Conservation (phyloP, 2,797 vertebrate genomes). For the Nannoperca australis region DNA sequence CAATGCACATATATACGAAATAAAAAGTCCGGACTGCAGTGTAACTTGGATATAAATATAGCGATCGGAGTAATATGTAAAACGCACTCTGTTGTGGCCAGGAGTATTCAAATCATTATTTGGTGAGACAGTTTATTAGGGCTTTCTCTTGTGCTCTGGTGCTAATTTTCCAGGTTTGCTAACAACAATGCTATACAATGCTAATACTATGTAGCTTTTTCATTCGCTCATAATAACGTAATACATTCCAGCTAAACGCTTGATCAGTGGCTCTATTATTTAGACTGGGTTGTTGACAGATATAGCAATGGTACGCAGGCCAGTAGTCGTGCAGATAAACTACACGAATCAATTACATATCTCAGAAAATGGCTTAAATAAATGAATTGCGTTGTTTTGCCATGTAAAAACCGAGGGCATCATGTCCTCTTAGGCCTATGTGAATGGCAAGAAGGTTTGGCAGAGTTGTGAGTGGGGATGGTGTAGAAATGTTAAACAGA, state of each 20-base stretch:
- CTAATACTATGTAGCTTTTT: neutral
- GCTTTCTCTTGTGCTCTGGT: neutral
- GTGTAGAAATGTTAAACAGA: neutral
- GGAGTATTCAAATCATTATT: neutral
- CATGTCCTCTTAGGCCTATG: neutral
- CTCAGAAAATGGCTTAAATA: neutral
- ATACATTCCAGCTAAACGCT: neutral
- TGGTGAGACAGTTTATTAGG: conserved; percentile 23
- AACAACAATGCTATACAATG: conserved; percentile 31
- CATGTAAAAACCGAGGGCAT: too few species aligned
- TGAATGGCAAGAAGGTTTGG: neutral
- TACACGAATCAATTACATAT: neutral
- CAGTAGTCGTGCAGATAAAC: too few species aligned
- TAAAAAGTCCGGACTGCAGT: neutral
- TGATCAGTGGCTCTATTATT: neutral
- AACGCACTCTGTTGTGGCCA: too few species aligned
- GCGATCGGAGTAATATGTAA: neutral
- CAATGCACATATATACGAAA: too few species aligned
- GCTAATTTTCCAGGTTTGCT: conserved; percentile 36
- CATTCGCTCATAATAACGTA: neutral
- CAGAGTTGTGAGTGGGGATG: neutral
- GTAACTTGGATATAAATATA: neutral
- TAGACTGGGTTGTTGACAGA: too few species aligned
- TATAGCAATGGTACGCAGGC: too few species aligned
- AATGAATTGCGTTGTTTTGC: neutral